phyloP scores from a whole-genome alignment of 1,140 invertebrate genomes.

The Drosophila neocordata region DNA sequence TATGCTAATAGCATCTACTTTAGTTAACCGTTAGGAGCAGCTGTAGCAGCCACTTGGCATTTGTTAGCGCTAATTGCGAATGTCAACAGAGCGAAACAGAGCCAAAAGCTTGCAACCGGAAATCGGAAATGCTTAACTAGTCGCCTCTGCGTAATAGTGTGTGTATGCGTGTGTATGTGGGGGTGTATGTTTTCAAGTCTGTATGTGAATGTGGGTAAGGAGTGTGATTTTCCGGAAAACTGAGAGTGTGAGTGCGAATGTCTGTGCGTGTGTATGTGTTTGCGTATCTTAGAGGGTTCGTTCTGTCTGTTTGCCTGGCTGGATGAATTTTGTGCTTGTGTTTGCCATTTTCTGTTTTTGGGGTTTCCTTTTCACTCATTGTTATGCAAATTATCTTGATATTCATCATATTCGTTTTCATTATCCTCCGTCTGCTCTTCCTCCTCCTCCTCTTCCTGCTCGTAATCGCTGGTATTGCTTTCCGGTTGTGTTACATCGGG shows the following conservation, averaged over 20 bases:
- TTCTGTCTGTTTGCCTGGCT: conserved; percentile 48
- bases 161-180: conserved; percentile 19
- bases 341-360: conserved; percentile 47
- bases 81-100: conserved; percentile 71
- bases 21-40: conserved; percentile 56
- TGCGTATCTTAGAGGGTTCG: conserved; percentile 47
- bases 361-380: conserved; percentile 71
- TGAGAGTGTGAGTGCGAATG: conserved; percentile 4
- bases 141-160: conserved; percentile 31
- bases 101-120: conserved; percentile 53
- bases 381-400: conserved; percentile 83
- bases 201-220: conserved; percentile 9
- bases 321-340: conserved; percentile 30
- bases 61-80: conserved; percentile 78
- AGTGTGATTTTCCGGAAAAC: conserved; percentile 1
- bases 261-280: conserved; percentile 18
- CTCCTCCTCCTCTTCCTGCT: conserved; percentile 82
- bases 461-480: conserved; percentile 81
- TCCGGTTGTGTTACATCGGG: conserved; percentile 82
- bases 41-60: conserved; percentile 65
- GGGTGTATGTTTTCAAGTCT: conserved; percentile 17
- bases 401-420: conserved; percentile 83
- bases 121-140: conserved; percentile 80
- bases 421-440: conserved; percentile 77
- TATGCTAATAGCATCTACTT: conserved; percentile 74